Evolutionary conservation across 1,140 invertebrate species (phyloP), one percentile per base, ranked within the genome.

Genomic region (Olivierus martensii): DNA sequence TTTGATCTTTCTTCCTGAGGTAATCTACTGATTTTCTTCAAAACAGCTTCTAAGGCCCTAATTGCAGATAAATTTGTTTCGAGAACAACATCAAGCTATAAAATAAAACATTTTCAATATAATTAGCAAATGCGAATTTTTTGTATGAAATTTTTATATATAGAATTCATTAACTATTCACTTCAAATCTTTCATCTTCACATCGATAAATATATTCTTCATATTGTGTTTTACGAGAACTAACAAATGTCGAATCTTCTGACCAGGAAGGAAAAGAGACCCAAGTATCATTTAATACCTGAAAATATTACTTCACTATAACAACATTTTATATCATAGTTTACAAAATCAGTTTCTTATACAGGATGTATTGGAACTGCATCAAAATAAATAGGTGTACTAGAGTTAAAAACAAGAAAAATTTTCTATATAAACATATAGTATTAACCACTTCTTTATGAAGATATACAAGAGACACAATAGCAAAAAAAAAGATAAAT

Each of bases 231-330:
- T 98, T 98, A 15, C 91, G 77, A 2, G 89, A 93, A 42, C 87
- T 93, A 2, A 95, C 90, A 72, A 95, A 96, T 0, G 91, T 93
- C 7, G 91, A 93, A 63, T 98, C 93, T 68, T 98, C 94, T 4
- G 90, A 94, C 92, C 92, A 98, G 0, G 91, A 91, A 1, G 94
- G 93, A 65, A 97, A 96, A 1, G 92, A 97, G 0, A 98, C 93
- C 91, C 91, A 98, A 5, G 87, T 91, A 65, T 97, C 91, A 67
- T 99, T 99, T 2, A 99, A 73, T 17, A 96, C 55, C 55, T 56
- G 36, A 22, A 43, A 17, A 43, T 22, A 2, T 17, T 17, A 43
- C 41, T 17, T 43, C 41, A 43, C 7, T 43, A 4, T 9, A 28
- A 9, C 4, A 28, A 28, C n/a, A n/a, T n/a, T n/a, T n/a, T n/a